A percentile compares a stretch with the other conserved stretches of the same genome.
Evolutionary conservation across 2,113 vertebrate species (phyloP).

Genomic region (Monarcha castaneiventris): DNA sequence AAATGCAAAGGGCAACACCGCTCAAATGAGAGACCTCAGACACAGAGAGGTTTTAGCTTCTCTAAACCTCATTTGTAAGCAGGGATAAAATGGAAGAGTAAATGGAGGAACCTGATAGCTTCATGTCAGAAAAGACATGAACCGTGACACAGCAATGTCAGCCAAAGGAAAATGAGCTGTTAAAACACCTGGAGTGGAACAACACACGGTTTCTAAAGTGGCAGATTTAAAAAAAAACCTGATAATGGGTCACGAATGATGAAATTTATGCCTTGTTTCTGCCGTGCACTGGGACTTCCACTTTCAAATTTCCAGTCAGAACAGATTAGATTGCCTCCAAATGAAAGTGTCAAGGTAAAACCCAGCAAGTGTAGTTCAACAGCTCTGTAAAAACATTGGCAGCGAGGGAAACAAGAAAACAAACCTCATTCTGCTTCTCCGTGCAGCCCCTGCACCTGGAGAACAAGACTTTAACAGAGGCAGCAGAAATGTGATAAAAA

Average conservation of each 20-base stretch:
- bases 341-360: constrained; percentile 32
- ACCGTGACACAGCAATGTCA: constrained; percentile 38
- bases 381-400: not conserved
- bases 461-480: not conserved
- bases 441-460: not conserved
- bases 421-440: not conserved
- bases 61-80: constrained; percentile 59
- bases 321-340: constrained; percentile 1
- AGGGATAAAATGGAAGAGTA: constrained; percentile 22
- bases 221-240: not conserved
- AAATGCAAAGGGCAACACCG: constrained; percentile 1
- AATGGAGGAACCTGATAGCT: constrained; percentile 40
- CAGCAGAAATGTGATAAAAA: not conserved
- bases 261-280: not conserved
- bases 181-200: constrained; percentile 36
- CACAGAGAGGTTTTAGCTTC: not conserved
- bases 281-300: not conserved
- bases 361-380: not conserved
- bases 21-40: constrained; percentile 15
- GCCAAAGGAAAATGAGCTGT: constrained; percentile 39
- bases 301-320: not conserved
- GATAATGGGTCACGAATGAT: constrained; percentile 1
- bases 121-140: constrained; percentile 54
- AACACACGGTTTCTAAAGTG: not conserved
- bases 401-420: not conserved